Conservation (phyloP, 2,797 vertebrate genomes). For the Cyprinella venusta region DNA sequence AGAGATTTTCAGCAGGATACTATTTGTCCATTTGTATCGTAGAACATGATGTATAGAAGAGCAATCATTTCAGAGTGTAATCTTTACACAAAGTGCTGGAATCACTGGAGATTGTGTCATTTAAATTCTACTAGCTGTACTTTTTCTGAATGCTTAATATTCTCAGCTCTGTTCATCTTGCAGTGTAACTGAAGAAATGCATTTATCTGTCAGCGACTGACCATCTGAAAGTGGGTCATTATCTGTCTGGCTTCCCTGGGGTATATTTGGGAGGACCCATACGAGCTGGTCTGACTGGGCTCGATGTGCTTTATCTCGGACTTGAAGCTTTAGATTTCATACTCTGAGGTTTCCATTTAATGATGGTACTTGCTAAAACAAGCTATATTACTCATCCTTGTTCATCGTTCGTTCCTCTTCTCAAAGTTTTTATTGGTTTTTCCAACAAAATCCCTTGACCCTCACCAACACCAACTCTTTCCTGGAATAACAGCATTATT, state of each 20-base stretch:
- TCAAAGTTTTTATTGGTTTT: neutral
- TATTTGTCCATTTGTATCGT: neutral
- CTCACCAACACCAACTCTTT: neutral
- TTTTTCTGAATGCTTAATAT: constrained; percentile 5
- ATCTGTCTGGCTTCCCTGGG: constrained; percentile 8
- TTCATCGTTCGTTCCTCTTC: neutral
- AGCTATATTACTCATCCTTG: neutral
- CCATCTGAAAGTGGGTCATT: constrained; percentile 6
- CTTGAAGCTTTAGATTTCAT: neutral
- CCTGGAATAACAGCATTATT: neutral
- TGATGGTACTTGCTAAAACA: neutral
- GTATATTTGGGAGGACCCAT: neutral
- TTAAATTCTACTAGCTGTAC: constrained; percentile 7
- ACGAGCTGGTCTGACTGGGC: neutral
- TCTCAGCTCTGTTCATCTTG: neutral
- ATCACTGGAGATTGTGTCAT: neutral
- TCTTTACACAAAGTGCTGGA: constrained; percentile 1
- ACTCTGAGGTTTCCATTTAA: neutral
- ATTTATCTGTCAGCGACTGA: constrained; percentile 5
- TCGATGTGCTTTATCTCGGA: neutral
- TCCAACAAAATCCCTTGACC: neutral
- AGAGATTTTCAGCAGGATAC: neutral
- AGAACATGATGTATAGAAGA: neutral
- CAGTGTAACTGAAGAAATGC: constrained; percentile 15
- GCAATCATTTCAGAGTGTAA: neutral